Evolutionary conservation across 2,888 invertebrate species (phyloP).

Genomic region (Lacanobia oleracea): DNA sequence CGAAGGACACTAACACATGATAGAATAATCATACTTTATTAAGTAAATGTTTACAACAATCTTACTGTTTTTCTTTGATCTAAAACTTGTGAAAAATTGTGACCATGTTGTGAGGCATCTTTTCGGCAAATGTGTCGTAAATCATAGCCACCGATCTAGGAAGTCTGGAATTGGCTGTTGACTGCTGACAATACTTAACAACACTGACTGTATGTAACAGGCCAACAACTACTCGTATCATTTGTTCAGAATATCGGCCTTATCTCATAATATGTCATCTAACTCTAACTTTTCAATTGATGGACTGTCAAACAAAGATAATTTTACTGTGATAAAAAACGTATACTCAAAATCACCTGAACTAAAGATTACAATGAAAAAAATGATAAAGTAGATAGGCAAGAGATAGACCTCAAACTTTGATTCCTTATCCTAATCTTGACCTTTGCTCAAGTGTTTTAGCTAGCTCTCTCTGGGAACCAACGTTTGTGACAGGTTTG

Average conservation of each 20-base stretch:
- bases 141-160: neutral
- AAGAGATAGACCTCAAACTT: neutral
- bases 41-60: constrained; percentile 14
- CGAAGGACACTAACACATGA: constrained; percentile 65
- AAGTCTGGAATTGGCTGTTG: neutral
- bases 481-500: neutral
- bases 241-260: neutral
- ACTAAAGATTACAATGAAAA: neutral
- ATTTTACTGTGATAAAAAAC: neutral
- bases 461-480: neutral
- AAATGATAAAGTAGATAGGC: neutral
- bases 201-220: neutral
- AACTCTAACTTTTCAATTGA: neutral
- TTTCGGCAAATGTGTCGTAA: neutral
- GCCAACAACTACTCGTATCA: neutral
- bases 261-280: neutral
- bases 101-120: neutral
- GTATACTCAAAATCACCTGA: neutral
- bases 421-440: neutral
- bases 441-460: neutral
- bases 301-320: constrained; percentile 5
- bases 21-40: neutral
- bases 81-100: neutral
- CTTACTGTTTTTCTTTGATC: neutral
- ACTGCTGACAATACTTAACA: neutral